These are phyloP conservation scores for Thinocorus orbignyianus DNA, from an alignment of 2,113 vertebrate species.

Conservation along the genomic window DNA sequence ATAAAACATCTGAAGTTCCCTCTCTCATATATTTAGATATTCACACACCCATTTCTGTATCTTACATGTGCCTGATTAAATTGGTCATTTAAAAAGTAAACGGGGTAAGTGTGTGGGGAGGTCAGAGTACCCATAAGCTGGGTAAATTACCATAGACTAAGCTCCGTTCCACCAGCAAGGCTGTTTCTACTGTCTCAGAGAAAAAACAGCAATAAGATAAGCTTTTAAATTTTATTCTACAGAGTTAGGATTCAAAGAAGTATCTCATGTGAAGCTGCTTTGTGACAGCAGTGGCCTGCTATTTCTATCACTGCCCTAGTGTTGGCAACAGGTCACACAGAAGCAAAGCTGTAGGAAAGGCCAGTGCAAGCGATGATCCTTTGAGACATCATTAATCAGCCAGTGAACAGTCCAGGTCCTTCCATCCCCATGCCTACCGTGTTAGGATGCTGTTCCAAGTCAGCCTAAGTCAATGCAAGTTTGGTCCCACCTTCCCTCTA, in stretches of 20 bases:
- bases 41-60: not conserved
- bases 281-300: not conserved
- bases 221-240: not conserved
- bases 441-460: not conserved
- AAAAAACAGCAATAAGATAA: not conserved
- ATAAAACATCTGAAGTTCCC: conserved; percentile 47
- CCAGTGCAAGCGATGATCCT: not conserved
- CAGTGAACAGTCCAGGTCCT: not conserved
- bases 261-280: not conserved
- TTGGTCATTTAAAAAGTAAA: conserved; percentile 32
- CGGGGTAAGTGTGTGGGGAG: not conserved
- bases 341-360: not conserved
- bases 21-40: conserved; percentile 22
- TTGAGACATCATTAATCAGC: not conserved
- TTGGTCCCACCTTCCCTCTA: not conserved
- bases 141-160: not conserved
- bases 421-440: not conserved
- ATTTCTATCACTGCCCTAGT: not conserved
- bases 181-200: not conserved
- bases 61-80: not conserved
- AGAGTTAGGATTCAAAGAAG: not conserved
- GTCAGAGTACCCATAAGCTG: not conserved
- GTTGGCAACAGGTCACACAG: not conserved
- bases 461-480: not conserved
- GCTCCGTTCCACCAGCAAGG: not conserved